Base-by-base conservation (phyloP, 2,113 vertebrate genomes). In the Petrocephalus microphthalmus region DNA sequence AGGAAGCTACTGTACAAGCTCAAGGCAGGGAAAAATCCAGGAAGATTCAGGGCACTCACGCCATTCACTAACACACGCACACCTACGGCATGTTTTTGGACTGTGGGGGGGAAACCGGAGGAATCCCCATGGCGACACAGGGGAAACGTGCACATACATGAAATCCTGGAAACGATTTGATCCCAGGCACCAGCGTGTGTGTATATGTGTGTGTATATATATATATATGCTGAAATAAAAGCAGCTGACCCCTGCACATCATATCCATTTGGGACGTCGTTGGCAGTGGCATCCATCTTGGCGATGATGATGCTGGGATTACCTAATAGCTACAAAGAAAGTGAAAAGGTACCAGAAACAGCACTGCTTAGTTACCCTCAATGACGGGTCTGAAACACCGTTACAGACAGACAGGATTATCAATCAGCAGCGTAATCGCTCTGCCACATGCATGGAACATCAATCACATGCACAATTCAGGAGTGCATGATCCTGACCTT, bases 281-380 rank as follows among this genome's bases (percentile, higher is more conserved):
- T 96, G 17, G 92, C 92, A 0, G 92, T 89, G 0, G 93, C 95
- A 3, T 96, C 95, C 95, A 96, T 96, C 89, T 95, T 95, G 20
- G 93, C 92, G 13, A 96, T 89, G 8, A 95, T 89, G 1, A 95
- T 85, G 67, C 88, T 89, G 0, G 92, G 90, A 49, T 96, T 91
- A 54, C 83, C 86, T 5, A 33, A 78, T 11, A 96, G 88, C 95
- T 96, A 89, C 67, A 22, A 85, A 52, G 20, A 71, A 15, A 88
- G 47, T 5, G 49, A 20, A 57, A 13, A 74, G 51, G 8, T 19
- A 5, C 29, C 42, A 81, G 10, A 81, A 45, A 22, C 29, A 37
- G 15, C 19, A 37, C 74, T 81, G 74, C 15, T 81, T 81, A 45
- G 42, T 81, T 45, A 45, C 7, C 17, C 42, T 81, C 42, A 45